Base-by-base conservation (phyloP, 1,140 invertebrate species). In the Bombyx mori region DNA sequence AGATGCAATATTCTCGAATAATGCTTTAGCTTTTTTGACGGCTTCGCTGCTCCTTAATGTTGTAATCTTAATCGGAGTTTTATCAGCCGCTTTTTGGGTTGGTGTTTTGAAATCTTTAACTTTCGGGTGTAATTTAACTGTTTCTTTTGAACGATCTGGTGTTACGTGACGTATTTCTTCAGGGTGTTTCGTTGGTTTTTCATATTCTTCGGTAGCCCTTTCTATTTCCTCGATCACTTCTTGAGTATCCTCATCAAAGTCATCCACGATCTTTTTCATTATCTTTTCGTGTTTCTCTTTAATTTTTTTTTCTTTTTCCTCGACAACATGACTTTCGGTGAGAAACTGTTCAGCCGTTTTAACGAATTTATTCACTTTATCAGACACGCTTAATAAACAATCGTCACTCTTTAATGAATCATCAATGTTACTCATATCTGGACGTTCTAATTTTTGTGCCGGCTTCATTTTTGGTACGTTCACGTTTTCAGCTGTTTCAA, bases 1-100 rank as follows among this genome's bases (percentile, higher is more conserved):
- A 6, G 84, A 86, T 51, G 90, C 90, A 66, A 90, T 90, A 49
- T 89, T 90, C 82, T 93, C 92, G 82, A 93, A 93, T 10, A 93
- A 69, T 44, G 88, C 89, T 78, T 91, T 92, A 0, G 91, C 91
- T 75, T 91, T 92, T 56, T 89, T 89, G 0, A 93, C 91, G 46
- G 89, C 89, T 63, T 91, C 90, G 42, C 88, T 91, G 62, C 89
- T 91, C 44, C 88, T 88, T 44, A 90, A 67, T 26, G 77, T 81
- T 53, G 84, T 84, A 56, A 82, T 86, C 70, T 83, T 88, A 10
- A 76, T 66, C 8, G 77, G 63, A 22, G 64, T 55, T 65, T 73
- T 78, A 52, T 82, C 79, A 22, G 53, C 18, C 12, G 71, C 49
- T 61, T 75, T 81, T 8, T 54, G 10, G 47, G 66, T 71, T 9